These are phyloP conservation scores for Trissoscelio sp. DNA, from an alignment of 2,888 invertebrate species.

Conservation along the genomic window DNA sequence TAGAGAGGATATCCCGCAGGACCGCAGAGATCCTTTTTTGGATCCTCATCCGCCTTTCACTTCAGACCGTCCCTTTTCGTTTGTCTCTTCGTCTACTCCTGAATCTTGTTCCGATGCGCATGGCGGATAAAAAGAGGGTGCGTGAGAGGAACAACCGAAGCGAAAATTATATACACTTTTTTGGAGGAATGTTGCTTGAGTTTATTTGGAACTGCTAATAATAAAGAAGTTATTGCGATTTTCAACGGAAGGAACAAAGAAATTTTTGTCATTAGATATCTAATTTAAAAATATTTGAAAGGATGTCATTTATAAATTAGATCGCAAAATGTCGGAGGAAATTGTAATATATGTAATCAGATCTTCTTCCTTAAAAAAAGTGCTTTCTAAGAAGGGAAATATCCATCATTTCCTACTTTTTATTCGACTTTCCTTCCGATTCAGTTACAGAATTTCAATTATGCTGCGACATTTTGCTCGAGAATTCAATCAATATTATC, in stretches of 20 bases:
- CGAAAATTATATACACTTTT: slow-evolving; percentile 66
- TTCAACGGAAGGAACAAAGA: neutral
- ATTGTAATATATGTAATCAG: neutral
- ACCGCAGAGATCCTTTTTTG: slow-evolving; percentile 66
- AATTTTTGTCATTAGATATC: neutral
- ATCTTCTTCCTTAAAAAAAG: too few relatives aligned
- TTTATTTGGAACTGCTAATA: slow-evolving; percentile 27
- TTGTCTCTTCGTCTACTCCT: slow-evolving; percentile 51
- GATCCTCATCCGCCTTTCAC: slow-evolving; percentile 58
- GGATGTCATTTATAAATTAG: neutral
- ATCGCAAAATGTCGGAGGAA: neutral
- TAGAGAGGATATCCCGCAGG: slow-evolving; percentile 75
- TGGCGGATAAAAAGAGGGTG: slow-evolving; percentile 63
- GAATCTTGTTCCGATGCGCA: slow-evolving; percentile 56
- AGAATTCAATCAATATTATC: too few relatives aligned
- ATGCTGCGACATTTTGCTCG: too few relatives aligned
- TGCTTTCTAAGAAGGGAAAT: too few relatives aligned
- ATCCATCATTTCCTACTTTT: too few relatives aligned
- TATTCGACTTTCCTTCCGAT: too few relatives aligned
- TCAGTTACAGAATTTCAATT: too few relatives aligned
- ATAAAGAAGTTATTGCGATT: neutral
- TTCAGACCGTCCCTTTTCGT: slow-evolving; percentile 58
- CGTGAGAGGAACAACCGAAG: slow-evolving; percentile 41
- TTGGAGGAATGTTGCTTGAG: slow-evolving; percentile 14
- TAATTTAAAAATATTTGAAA: too few relatives aligned